Evolutionary conservation across 1,140 invertebrate species (phyloP).

Genomic region (Watersipora subatra): DNA sequence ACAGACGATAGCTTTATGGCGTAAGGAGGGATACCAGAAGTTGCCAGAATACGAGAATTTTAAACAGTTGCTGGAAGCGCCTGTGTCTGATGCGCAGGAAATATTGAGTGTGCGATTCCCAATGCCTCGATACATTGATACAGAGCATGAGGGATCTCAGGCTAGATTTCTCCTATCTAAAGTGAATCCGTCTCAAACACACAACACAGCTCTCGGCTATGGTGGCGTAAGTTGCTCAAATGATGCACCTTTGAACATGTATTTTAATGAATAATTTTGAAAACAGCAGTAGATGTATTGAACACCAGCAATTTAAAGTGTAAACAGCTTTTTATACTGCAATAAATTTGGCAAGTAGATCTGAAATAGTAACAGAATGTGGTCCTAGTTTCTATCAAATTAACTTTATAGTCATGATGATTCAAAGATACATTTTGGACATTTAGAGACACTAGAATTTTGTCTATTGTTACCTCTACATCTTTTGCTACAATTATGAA

Average conservation of each 20-base stretch:
- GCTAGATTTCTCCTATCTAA: slow-evolving; percentile 94
- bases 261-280: background rate
- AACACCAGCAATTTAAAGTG: too few relatives aligned
- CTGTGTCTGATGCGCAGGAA: slow-evolving; percentile 91
- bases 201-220: slow-evolving; percentile 95
- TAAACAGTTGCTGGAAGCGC: slow-evolving; percentile 83
- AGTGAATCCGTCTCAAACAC: slow-evolving; percentile 99
- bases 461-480: too few relatives aligned
- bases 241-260: background rate
- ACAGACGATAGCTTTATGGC: slow-evolving; percentile 91
- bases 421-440: too few relatives aligned
- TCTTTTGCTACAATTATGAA: too few relatives aligned
- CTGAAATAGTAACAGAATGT: too few relatives aligned
- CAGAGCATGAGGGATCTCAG: slow-evolving; percentile 91
- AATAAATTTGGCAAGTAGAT: too few relatives aligned
- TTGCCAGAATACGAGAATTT: slow-evolving; percentile 95
- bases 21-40: slow-evolving; percentile 82
- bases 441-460: too few relatives aligned
- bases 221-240: slow-evolving; percentile 37
- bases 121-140: slow-evolving; percentile 96
- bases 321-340: too few relatives aligned
- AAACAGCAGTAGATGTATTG: too few relatives aligned
- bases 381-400: too few relatives aligned
- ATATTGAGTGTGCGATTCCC: slow-evolving; percentile 89
- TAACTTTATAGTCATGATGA: too few relatives aligned